Base-by-base conservation (phyloP, 2,113 vertebrate genomes). In the Cyrtonyx montezumae region DNA sequence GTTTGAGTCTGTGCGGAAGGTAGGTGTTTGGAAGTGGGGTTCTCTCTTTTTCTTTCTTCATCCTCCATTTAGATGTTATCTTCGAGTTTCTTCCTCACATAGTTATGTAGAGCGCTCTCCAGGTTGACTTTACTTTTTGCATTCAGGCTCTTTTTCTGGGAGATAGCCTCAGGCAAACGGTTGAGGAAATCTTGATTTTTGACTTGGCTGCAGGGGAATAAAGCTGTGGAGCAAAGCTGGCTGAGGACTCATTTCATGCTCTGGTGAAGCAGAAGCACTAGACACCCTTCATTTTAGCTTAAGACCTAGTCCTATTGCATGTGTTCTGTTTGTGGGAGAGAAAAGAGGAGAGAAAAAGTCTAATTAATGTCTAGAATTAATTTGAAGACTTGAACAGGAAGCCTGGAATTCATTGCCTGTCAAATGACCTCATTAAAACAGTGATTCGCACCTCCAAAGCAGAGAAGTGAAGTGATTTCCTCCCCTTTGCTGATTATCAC, bases 351-450 rank as follows among this genome's bases (percentile, higher is more conserved):
- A 91, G 51, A n/a, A 65, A 82, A 62, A 37, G 14, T 91, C 59
- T 79, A 91, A 91, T 94, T 95, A 86, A 77, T 75, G 56, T 88
- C 53, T 32, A 88, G 69, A 90, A 93, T 86, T 90, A 90, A 95
- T 86, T 86, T 65, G 37, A 88, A 91, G 65, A 40, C 65, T 95
- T 90, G 79, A 93, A 77, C 70, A 83, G 37, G 42, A 90, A 94
- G 32, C 18, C 22, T 68, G 16, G 74, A 88, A 95, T 90, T 94
- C 76, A 68, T 91, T 93, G 85, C 91, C 88, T 89, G 61, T 65
- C 42, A 91, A 90, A 83, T 74, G 76, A 96, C 82, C 93, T 91
- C 58, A 84, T 93, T 91, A 94, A 95, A 84, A 81, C 36, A 88
- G 46, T 61, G 69, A 91, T 48, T 94, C 58, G 65, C 73, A 76